Evolutionary conservation across 30 jellyfish, hydroid and myxozoan genomes (phyloP), one percentile per base, ranked within the genome.

Genomic region (Cassiopea xamachana): DNA sequence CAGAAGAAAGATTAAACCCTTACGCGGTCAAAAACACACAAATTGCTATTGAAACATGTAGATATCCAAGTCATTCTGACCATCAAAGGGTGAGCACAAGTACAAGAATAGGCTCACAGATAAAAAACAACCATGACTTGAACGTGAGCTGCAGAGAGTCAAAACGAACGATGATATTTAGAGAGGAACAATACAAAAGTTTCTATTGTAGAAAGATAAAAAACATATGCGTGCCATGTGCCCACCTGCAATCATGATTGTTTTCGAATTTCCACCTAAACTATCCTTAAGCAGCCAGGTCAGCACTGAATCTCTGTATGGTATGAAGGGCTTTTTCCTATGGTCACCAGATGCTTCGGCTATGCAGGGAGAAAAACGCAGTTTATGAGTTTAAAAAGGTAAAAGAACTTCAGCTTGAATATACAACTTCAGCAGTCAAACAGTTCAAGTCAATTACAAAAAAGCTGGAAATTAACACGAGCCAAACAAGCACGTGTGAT

Each of bases 221-320:
- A 55, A 6, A 8, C 55, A 19, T 14, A 71, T 71, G 80, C 39
- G 39, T 27, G 39, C 39, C 39, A 27, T 27, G 39, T 27, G 39
- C 39, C 39, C 39, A 96, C 98, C 98, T 87, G 99, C 99, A 60
- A 96, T 89, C 99, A 96, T 96, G 70, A 96, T 92, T 13, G 99
- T 96, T 78, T 96, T 96, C 12, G 99, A 88, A 89, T 96, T 96
- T 45, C 99, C 99, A 1, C 99, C 99, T 77, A 96, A 69, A 67
- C 97, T 91, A 68, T 96, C 99, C 48, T 96, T 96, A 4, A 96
- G 91, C 80, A 96, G 93, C 99, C 99, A 96, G n/a, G 99, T 96
- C 46, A 96, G 89, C 15, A 96, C 99, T 1, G 99, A 96, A 82
- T 96, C 99, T 48, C 99, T 90, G 92, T 96, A 96, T n/a, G 99